These are phyloP conservation scores for Varanus komodoensis DNA, from an alignment of 2,113 vertebrate genomes.

Conservation along the genomic window DNA sequence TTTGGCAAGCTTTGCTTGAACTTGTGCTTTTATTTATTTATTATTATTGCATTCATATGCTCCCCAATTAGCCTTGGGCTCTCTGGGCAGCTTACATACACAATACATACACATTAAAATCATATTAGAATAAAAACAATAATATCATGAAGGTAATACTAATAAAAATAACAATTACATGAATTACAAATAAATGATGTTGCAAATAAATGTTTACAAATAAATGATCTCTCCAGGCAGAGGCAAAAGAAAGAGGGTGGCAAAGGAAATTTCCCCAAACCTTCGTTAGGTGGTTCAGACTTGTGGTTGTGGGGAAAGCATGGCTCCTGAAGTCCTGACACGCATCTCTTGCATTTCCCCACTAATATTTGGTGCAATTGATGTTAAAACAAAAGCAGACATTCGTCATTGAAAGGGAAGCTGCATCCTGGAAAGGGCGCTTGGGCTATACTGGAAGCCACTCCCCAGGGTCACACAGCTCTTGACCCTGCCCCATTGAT, in stretches of 20 bases:
- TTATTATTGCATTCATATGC: too few species aligned
- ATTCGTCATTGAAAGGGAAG: not conserved
- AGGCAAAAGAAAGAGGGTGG: not conserved
- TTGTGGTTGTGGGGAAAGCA: not conserved
- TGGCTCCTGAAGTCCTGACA: not conserved
- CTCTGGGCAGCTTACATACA: too few species aligned
- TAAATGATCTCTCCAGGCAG: too few species aligned
- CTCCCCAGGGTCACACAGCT: not conserved
- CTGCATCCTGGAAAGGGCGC: not conserved
- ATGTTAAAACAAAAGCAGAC: not conserved
- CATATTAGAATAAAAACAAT: too few species aligned
- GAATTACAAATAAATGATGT: too few species aligned
- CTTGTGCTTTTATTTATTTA: too few species aligned
- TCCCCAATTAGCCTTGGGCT: too few species aligned
- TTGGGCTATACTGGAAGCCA: not conserved
- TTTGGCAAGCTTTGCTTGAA: too few species aligned
- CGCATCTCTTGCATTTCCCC: not conserved
- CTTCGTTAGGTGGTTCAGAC: not conserved
- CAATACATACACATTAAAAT: too few species aligned
- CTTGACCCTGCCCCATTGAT: not conserved
- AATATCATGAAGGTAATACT: too few species aligned
- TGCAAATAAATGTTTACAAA: too few species aligned
- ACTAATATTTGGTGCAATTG: not conserved
- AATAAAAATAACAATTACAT: too few species aligned
- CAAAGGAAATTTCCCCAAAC: not conserved